Percentiles rank a stretch among this genome's conserved stretches.
phyloP scores from a whole-genome alignment of 2,113 vertebrate genomes.

The Trogon melanurus region DNA sequence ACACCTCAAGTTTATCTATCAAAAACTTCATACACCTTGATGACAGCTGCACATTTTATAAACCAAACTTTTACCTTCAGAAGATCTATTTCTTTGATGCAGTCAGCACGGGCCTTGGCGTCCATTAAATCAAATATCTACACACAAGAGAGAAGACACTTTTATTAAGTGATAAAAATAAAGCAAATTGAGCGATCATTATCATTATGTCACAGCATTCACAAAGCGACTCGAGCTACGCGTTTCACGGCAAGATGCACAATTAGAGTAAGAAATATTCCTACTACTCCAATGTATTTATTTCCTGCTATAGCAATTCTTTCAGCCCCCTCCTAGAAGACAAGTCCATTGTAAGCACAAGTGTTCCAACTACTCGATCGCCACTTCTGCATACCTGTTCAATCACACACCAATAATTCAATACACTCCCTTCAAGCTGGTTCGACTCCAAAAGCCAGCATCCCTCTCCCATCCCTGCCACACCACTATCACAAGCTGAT shows the following conservation, averaged over 20 bases:
- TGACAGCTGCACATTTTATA: background rate
- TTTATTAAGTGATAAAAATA: constrained; percentile 6
- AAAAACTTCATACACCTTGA: background rate
- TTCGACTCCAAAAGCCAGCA: background rate
- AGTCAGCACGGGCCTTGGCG: constrained; percentile 98
- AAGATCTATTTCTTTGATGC: constrained; percentile 99
- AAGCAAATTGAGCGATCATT: background rate
- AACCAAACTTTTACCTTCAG: constrained; percentile 90
- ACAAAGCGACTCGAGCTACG: background rate
- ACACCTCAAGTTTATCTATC: background rate
- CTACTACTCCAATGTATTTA: background rate
- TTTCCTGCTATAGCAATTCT: background rate
- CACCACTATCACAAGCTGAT: background rate
- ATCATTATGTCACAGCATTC: background rate
- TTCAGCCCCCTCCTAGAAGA: background rate
- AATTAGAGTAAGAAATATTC: background rate
- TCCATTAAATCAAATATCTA: constrained; percentile 99
- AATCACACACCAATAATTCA: background rate
- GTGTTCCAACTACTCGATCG: background rate
- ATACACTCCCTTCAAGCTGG: background rate
- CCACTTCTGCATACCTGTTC: background rate
- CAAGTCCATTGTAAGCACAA: background rate
- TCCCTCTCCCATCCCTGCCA: background rate
- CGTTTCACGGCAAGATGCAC: background rate
- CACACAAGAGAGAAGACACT: constrained; percentile 60